phyloP scores from a whole-genome alignment of 2,797 vertebrate genomes.

The Anolis apletophallus region DNA sequence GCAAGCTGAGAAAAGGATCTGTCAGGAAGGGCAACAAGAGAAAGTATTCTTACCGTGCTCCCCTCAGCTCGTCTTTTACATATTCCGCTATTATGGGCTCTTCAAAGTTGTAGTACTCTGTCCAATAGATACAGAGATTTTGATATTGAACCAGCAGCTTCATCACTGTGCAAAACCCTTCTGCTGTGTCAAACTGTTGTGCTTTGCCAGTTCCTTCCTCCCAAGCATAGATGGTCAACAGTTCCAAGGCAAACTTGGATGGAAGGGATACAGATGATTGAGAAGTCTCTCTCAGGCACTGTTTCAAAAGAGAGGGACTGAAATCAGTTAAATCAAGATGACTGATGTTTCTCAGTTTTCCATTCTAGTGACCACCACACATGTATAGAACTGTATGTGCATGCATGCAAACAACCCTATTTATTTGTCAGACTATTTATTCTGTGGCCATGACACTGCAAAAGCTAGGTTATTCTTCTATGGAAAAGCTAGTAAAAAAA shows the following conservation, averaged over 20 bases:
- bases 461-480: too few relatives aligned
- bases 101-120: conserved; percentile 66
- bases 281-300: conserved; percentile 27
- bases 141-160: background rate
- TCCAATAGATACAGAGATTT: conserved; percentile 75
- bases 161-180: conserved; percentile 69
- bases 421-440: background rate
- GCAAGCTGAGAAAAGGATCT: background rate
- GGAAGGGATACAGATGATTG: conserved; percentile 19
- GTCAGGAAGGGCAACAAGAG: too few relatives aligned
- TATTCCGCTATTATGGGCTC: background rate
- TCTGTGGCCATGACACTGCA: background rate
- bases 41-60: conserved; percentile 29
- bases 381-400: background rate
- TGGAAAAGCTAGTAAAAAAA: background rate
- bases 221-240: conserved; percentile 77
- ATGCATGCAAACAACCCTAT: background rate
- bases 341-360: conserved; percentile 11
- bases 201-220: conserved; percentile 41
- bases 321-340: background rate
- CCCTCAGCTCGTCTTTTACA: conserved; percentile 51
- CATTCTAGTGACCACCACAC: background rate
- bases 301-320: background rate
- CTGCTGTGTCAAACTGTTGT: conserved; percentile 31
- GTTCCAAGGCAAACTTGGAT: conserved; percentile 73